These are phyloP conservation scores for Vireo griseus DNA, from an alignment of 2,797 vertebrate species.

Conservation along the genomic window DNA sequence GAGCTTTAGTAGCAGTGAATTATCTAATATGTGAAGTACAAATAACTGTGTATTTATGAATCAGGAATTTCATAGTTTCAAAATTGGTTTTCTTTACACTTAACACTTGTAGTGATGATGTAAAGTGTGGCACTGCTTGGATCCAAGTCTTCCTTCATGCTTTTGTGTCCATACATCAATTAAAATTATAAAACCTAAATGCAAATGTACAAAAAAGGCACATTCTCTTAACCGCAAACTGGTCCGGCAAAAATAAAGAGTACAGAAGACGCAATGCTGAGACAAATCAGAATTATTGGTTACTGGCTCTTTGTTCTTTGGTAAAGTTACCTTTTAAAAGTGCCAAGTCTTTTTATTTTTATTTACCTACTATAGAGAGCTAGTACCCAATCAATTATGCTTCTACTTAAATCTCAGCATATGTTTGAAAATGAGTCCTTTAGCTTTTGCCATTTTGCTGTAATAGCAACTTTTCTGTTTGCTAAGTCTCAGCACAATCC, in stretches of 20 bases:
- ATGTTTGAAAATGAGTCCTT: conserved; percentile 76
- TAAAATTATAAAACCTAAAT: conserved; percentile 88
- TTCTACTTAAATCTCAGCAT: conserved; percentile 79
- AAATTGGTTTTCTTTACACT: conserved; percentile 78
- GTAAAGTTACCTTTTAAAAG: conserved; percentile 94
- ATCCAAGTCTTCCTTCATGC: conserved; percentile 91
- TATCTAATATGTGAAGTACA: conserved; percentile 78
- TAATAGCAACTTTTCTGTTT: conserved; percentile 78
- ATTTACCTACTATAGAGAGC: conserved; percentile 84
- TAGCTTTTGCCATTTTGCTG: conserved; percentile 79
- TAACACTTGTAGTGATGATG: conserved; percentile 86
- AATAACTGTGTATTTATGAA: conserved; percentile 82
- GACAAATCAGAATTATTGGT: conserved; percentile 83
- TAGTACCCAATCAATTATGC: conserved; percentile 81
- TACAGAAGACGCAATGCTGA: conserved; percentile 81
- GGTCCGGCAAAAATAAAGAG: conserved; percentile 87
- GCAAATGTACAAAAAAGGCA: conserved; percentile 97
- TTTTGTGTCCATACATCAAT: conserved; percentile 85
- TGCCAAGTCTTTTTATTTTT: conserved; percentile 86
- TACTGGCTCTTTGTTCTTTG: conserved; percentile 94
- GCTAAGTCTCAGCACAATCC: conserved; percentile 82
- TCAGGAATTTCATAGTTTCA: conserved; percentile 87
- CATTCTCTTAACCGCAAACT: conserved; percentile 91
- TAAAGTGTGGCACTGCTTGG: conserved; percentile 90
- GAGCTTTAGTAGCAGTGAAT: conserved; percentile 80